Evolutionary conservation across 2,888 invertebrate species (phyloP).

Genomic region (Harpalus rufipes): DNA sequence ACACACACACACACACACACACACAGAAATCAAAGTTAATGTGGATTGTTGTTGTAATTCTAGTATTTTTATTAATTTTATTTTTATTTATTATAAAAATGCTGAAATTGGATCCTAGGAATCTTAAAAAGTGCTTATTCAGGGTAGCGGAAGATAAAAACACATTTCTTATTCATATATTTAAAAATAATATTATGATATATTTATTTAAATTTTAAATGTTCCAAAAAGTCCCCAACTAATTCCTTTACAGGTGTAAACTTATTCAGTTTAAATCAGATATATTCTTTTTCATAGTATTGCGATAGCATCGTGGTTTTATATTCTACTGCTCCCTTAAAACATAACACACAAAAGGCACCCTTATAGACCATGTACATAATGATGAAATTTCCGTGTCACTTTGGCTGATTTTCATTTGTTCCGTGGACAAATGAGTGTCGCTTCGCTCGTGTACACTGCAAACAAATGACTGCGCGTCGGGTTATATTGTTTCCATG

Average conservation of each 20-base stretch:
- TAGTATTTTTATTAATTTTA: no score
- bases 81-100: no score
- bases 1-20: no score
- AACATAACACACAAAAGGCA: neutral
- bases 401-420: constrained; percentile 1
- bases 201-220: neutral
- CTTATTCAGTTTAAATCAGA: neutral
- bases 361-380: neutral
- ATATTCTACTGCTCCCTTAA: neutral
- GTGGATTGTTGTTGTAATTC: no score
- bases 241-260: neutral
- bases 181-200: neutral
- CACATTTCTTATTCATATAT: no score
- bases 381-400: neutral
- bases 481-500: constrained; percentile 52
- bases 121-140: no score
- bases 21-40: no score
- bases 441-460: constrained; percentile 34
- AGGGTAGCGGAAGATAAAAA: no score
- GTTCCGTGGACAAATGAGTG: constrained; percentile 39
- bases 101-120: no score
- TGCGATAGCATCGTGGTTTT: neutral
- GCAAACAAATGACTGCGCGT: constrained; percentile 42
- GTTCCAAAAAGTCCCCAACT: neutral
- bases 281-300: neutral